Evolutionary conservation across 2,888 invertebrate genomes (phyloP).

Genomic region (Pseudococcus longispinus): DNA sequence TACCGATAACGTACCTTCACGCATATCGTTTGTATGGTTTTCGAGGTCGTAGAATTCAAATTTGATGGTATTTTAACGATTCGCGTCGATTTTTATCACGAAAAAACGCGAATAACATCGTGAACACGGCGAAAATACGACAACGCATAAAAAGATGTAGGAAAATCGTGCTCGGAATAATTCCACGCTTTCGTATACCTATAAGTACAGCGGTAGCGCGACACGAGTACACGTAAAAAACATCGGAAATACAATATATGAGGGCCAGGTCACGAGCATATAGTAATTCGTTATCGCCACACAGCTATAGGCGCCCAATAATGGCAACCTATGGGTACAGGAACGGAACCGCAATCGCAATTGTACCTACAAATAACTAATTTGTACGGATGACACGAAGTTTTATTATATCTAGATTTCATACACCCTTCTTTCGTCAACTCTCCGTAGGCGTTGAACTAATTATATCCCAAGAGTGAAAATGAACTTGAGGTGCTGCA

Average conservation of each 20-base stretch:
- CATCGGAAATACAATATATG: conserved; percentile 13
- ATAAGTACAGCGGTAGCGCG: background rate
- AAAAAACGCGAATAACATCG: background rate
- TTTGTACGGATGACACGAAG: conserved; percentile 31
- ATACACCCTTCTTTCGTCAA: background rate
- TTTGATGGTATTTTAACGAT: background rate
- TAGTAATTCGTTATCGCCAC: conserved; percentile 2
- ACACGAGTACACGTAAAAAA: background rate
- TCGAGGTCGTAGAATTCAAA: conserved; percentile 23
- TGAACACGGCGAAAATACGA: background rate
- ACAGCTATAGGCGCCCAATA: conserved; percentile 1
- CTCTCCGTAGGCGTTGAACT: conserved; percentile 22
- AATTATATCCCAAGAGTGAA: background rate
- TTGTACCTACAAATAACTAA: conserved; percentile 22
- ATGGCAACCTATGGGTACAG: background rate
- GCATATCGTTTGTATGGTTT: conserved; percentile 38
- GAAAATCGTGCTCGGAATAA: background rate
- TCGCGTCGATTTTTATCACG: background rate
- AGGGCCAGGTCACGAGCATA: background rate
- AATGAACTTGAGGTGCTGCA: background rate
- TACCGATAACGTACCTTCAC: background rate
- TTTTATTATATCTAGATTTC: conserved; percentile 31
- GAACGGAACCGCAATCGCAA: background rate
- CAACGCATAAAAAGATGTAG: background rate
- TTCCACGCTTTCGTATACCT: background rate